Evolutionary conservation across 2,888 invertebrate species (phyloP).

Genomic region (Troglohyphantes excavatus): DNA sequence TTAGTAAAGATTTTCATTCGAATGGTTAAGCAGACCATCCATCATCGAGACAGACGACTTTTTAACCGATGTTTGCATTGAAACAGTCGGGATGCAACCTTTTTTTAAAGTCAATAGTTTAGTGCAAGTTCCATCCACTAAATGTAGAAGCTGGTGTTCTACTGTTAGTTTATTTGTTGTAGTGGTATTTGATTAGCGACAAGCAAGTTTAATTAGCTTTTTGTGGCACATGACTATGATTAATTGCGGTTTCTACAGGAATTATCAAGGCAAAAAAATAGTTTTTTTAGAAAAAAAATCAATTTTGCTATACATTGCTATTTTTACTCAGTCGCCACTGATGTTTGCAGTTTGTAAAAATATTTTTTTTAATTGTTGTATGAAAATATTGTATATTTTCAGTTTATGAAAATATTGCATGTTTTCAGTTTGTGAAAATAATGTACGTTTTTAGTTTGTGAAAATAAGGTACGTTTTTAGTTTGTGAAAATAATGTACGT

Average conservation of each 20-base stretch:
- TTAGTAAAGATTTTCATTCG: too few relatives aligned
- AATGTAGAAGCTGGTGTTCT: not conserved
- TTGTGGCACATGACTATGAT: not conserved
- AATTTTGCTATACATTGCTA: too few relatives aligned
- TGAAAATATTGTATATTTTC: too few relatives aligned
- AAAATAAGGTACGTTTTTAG: too few relatives aligned
- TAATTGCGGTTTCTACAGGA: not conserved
- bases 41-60: constrained; percentile 29
- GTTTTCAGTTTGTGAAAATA: too few relatives aligned
- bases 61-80: constrained; percentile 27
- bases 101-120: not conserved
- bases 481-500: too few relatives aligned
- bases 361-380: too few relatives aligned
- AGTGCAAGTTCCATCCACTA: not conserved
- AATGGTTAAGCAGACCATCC: constrained; percentile 41
- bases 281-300: too few relatives aligned
- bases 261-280: constrained; percentile 7
- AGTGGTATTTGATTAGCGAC: constrained; percentile 9
- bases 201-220: constrained; percentile 10
- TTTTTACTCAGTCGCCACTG: too few relatives aligned
- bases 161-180: not conserved
- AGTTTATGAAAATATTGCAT: too few relatives aligned
- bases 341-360: too few relatives aligned
- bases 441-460: too few relatives aligned
- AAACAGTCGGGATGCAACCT: constrained; percentile 11